Conservation (phyloP, 2,888 invertebrate species). For the Parnassius apollo region DNA sequence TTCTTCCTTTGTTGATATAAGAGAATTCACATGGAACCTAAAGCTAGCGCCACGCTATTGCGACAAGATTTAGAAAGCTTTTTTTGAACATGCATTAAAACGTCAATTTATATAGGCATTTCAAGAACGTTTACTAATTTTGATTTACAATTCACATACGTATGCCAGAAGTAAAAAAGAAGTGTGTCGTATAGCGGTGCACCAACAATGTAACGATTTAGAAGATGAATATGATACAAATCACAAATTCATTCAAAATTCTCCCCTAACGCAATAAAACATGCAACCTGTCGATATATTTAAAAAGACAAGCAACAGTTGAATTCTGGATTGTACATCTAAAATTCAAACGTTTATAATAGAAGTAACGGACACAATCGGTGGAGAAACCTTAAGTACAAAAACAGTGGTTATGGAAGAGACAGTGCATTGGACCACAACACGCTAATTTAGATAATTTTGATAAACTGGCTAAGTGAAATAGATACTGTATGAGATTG, state of each 20-base stretch:
- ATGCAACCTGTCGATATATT: constrained; percentile 54
- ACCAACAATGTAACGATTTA: constrained; percentile 3
- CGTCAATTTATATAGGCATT: too few relatives aligned
- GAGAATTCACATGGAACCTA: background rate
- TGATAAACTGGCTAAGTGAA: constrained; percentile 11
- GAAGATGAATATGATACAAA: constrained; percentile 13
- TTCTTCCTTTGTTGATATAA: background rate
- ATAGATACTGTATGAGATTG: background rate
- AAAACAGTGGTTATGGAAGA: constrained; percentile 58
- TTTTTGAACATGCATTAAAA: constrained; percentile 3
- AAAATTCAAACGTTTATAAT: constrained; percentile 32
- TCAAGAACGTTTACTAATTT: too few relatives aligned
- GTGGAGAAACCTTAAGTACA: constrained; percentile 55
- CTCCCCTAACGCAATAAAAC: constrained; percentile 66
- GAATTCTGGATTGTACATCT: constrained; percentile 31
- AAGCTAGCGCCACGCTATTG: constrained; percentile 19
- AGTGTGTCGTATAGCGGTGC: constrained; percentile 23
- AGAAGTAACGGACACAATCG: constrained; percentile 50
- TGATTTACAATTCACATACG: too few relatives aligned
- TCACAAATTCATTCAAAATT: constrained; percentile 5
- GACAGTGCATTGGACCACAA: constrained; percentile 34
- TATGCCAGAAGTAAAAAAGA: background rate
- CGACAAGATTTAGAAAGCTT: background rate
- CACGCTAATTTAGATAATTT: constrained; percentile 8
- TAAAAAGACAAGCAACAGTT: constrained; percentile 33